Conservation (phyloP, 1,140 invertebrate species). For the Oppia nitens region DNA sequence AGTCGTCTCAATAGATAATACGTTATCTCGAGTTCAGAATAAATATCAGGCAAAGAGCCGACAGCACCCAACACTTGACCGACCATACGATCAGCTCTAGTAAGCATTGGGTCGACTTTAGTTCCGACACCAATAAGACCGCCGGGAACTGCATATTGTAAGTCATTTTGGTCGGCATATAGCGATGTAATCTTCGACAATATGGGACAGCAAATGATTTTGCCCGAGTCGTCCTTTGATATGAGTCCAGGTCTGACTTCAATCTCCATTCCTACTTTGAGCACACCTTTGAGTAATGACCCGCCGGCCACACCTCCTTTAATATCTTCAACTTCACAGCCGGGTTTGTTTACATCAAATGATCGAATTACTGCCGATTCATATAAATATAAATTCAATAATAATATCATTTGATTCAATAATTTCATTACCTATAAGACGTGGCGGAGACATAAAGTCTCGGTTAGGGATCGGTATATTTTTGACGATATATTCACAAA, state of each 20-base stretch:
- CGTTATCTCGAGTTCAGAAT: constrained; percentile 93
- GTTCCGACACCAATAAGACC: constrained; percentile 97
- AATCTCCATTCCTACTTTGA: constrained; percentile 73
- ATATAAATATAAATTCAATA: constrained; percentile 7
- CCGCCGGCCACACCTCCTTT: constrained; percentile 98
- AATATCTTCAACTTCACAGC: constrained; percentile 93
- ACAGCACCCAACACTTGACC: constrained; percentile 97
- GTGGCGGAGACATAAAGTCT: constrained; percentile 87
- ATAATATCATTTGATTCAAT: neutral
- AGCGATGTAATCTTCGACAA: constrained; percentile 94
- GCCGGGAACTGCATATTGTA: constrained; percentile 96
- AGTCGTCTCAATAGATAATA: constrained; percentile 90
- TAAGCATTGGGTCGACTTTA: constrained; percentile 95
- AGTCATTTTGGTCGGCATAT: constrained; percentile 94
- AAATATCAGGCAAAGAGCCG: constrained; percentile 88
- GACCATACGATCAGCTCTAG: constrained; percentile 90
- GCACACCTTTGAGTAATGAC: constrained; percentile 83
- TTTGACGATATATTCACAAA: constrained; percentile 95
- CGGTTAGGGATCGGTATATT: constrained; percentile 91
- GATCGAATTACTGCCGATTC: constrained; percentile 65
- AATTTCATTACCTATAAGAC: constrained; percentile 50
- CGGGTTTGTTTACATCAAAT: constrained; percentile 99
- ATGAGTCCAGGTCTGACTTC: constrained; percentile 88
- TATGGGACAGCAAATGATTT: constrained; percentile 86
- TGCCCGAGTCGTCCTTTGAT: constrained; percentile 87